Percentiles rank a stretch among this genome's conserved stretches.
Evolutionary conservation across 1,140 invertebrate species (phyloP).

Genomic region (Lysiphlebus fabarum): DNA sequence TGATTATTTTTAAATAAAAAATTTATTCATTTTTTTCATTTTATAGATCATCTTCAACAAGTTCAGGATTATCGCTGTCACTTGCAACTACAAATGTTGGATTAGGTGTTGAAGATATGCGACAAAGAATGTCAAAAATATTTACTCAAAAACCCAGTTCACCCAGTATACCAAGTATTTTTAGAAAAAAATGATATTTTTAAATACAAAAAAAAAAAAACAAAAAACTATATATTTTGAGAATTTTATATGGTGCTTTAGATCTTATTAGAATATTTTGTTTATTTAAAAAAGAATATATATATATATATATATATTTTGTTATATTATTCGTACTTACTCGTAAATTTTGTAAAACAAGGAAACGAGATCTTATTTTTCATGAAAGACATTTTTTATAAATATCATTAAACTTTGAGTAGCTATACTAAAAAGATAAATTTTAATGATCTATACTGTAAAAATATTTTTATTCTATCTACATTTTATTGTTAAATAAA

Average conservation of each 20-base stretch:
- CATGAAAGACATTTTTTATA: too few relatives aligned
- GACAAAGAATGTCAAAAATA: constrained; percentile 61
- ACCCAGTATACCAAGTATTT: constrained; percentile 50
- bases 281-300: too few relatives aligned
- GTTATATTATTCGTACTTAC: too few relatives aligned
- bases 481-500: too few relatives aligned
- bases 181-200: constrained; percentile 50
- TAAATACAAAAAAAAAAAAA: not conserved
- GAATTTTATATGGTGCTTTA: constrained; percentile 9
- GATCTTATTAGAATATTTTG: constrained; percentile 2
- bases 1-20: constrained; percentile 4
- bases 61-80: constrained; percentile 46
- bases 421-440: too few relatives aligned
- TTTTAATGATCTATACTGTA: too few relatives aligned
- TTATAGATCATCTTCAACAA: constrained; percentile 41
- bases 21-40: not conserved
- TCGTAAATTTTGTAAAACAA: too few relatives aligned
- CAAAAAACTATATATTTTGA: not conserved
- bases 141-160: constrained; percentile 57
- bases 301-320: too few relatives aligned
- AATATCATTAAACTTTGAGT: too few relatives aligned
- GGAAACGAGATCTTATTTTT: too few relatives aligned
- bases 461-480: too few relatives aligned
- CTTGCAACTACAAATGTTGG: constrained; percentile 54
- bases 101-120: constrained; percentile 63